phyloP scores from a whole-genome alignment of 2,888 invertebrate genomes.

The Lordiphosa fenestrarum region DNA sequence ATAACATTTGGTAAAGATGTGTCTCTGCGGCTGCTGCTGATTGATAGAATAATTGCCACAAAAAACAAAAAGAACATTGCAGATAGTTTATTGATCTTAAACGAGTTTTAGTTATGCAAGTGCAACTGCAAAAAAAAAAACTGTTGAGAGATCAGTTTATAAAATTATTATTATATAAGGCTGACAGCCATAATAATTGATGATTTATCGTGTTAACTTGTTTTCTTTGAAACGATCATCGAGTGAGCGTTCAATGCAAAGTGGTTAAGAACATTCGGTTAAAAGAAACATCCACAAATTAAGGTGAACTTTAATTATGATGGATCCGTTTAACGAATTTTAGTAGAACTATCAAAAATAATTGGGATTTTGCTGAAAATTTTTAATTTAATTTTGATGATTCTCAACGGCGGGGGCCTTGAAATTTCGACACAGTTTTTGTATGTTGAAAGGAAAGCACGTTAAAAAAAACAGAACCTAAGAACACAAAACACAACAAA shows the following conservation, averaged over 20 bases:
- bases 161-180: conserved; percentile 8
- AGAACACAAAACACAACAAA: too few species aligned
- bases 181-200: conserved; percentile 13
- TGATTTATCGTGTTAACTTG: conserved; percentile 9
- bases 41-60: conserved; percentile 36
- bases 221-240: not conserved
- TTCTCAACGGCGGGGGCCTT: too few species aligned
- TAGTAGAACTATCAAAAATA: conserved; percentile 1
- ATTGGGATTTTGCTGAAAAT: not conserved
- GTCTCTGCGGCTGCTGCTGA: conserved; percentile 13
- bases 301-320: conserved; percentile 14
- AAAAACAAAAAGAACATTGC: not conserved
- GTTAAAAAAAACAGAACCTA: too few species aligned
- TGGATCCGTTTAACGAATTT: conserved; percentile 1
- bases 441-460: too few species aligned
- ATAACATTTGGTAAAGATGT: conserved; percentile 30
- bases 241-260: not conserved
- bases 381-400: not conserved
- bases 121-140: not conserved
- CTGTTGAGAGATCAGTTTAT: not conserved
- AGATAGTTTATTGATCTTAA: conserved; percentile 9
- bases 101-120: not conserved
- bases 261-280: not conserved
- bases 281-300: conserved; percentile 11
- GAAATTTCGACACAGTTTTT: too few species aligned